Conservation (phyloP, 2,113 vertebrate species). For the Sylvietta virens region DNA sequence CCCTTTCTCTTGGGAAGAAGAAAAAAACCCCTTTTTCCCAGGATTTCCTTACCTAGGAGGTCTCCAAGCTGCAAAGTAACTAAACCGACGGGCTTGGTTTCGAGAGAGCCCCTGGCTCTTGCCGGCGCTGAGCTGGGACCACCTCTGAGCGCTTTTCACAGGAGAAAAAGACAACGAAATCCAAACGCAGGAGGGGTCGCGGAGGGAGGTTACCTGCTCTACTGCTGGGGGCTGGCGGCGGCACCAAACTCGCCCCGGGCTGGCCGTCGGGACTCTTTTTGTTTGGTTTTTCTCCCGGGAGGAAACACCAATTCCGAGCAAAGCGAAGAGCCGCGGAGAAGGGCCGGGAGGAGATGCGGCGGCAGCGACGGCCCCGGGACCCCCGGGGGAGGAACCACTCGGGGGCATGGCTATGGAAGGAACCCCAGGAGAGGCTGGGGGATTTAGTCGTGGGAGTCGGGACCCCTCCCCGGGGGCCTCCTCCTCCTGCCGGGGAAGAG, state of each 20-base stretch:
- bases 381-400: background rate
- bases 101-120: background rate
- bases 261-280: background rate
- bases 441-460: background rate
- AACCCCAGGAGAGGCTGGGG: background rate
- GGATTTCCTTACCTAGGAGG: background rate
- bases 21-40: background rate
- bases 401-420: background rate
- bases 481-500: background rate
- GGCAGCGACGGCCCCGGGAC: background rate
- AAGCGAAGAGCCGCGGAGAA: background rate
- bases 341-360: background rate
- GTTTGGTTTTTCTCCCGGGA: background rate
- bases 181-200: background rate
- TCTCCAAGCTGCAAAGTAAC: background rate
- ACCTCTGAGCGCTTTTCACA: background rate
- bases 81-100: background rate
- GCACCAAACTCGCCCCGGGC: background rate
- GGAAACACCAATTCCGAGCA: background rate
- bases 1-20: background rate
- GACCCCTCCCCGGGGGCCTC: conserved; percentile 12
- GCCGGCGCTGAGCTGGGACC: background rate
- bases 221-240: background rate
- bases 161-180: background rate
- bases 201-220: background rate